phyloP scores from a whole-genome alignment of 35 echinoderm and acorn worm species.

The Hemicentrotus pulcherrimus region DNA sequence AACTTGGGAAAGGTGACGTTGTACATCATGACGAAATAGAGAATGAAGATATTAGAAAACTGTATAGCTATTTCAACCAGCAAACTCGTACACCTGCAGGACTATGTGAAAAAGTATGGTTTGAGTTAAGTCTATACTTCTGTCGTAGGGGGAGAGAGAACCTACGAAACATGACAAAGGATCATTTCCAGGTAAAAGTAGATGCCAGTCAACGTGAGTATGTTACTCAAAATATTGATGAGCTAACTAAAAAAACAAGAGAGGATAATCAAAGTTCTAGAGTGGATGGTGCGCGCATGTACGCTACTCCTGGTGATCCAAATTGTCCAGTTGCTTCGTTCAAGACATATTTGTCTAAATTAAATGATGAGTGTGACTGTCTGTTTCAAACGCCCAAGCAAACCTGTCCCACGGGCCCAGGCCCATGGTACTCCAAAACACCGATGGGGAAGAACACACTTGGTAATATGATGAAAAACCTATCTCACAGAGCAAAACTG shows the following conservation, averaged over 20 bases:
- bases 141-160: constrained; percentile 28
- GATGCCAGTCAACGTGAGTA: constrained; percentile 15
- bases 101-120: constrained; percentile 4
- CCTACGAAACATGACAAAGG: not conserved
- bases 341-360: constrained; percentile 52
- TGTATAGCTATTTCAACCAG: constrained; percentile 11
- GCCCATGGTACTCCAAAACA: constrained; percentile 53
- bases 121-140: constrained; percentile 20
- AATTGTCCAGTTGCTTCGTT: constrained; percentile 56
- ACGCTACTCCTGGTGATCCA: constrained; percentile 25
- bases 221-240: constrained; percentile 26
- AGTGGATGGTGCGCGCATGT: constrained; percentile 57
- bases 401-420: not conserved
- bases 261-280: constrained; percentile 37
- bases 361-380: constrained; percentile 48
- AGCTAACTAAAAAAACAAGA: constrained; percentile 48
- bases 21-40: constrained; percentile 28
- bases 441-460: constrained; percentile 67
- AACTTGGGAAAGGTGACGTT: constrained; percentile 14
- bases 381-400: constrained; percentile 59
- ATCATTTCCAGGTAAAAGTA: not conserved
- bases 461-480: constrained; percentile 62
- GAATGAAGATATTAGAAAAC: constrained; percentile 12
- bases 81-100: not conserved
- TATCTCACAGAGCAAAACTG: constrained; percentile 58